Evolutionary conservation across 2,113 vertebrate species (phyloP), one percentile per base, ranked within the genome.

Genomic region (Sorex fumeus): DNA sequence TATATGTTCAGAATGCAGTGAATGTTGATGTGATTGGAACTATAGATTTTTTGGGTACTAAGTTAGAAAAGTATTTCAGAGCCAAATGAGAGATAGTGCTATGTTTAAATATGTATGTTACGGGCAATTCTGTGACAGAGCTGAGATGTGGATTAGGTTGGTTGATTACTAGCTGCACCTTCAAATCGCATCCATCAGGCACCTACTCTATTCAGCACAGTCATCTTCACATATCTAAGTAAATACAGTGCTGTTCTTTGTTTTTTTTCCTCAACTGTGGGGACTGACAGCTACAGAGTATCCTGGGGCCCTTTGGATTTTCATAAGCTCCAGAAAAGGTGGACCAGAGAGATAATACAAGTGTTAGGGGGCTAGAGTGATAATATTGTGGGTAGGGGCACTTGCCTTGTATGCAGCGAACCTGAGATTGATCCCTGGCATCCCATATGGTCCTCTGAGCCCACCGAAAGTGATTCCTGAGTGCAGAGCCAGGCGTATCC

Each of bases 251-350:
- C 21, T 53, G 16, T 53, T 53, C 11, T 53, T 18, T 53, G 11
- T 53, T 53, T 53, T 53, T 53, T 53, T 53, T 53, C 11, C 11
- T 53, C 53, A 81, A 3, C 66, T 36, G 47, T 92, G 50, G 93
- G 69, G n/a, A 82, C 86, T 85, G 75, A 91, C 8, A 84, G 25
- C 64, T 79, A 10, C 28, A 93, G 27, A 85, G 36, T 75, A n/a
- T 79, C 45, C 74, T 36, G 82, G 74, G 28, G 30, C 28, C 43
- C 25, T 91, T 45, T 70, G 82, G 87, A 27, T 94, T 90, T 96
- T 90, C 50, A 36, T 53, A 53, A 53, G 11, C 16, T 53, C 50
- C 50, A 15, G 16, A 53, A 11, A 53, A 53, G 11, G 16, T 18
- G 16, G 40, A 11, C 50, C 50, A 53, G 50, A 53, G 50, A 53